Conservation (phyloP, 2,113 vertebrate genomes). For the Phoenicopterus ruber region DNA sequence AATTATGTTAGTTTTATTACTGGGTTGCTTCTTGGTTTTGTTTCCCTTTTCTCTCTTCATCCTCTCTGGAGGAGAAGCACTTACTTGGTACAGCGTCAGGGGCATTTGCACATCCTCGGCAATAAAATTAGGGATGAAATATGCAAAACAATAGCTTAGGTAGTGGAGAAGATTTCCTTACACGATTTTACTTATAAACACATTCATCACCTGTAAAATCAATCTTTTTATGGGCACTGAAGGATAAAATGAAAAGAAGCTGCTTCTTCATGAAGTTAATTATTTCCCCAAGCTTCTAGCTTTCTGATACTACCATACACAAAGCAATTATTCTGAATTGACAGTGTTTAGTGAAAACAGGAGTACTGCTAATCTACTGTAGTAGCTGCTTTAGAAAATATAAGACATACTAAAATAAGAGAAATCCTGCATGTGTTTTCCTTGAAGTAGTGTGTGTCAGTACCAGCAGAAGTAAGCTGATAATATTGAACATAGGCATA, state of each 20-base stretch:
- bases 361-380: background rate
- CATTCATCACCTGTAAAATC: background rate
- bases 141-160: background rate
- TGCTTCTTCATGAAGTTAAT: background rate
- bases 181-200: background rate
- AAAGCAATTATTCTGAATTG: conserved; percentile 4
- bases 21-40: background rate
- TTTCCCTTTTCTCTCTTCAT: background rate
- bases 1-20: background rate
- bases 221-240: conserved; percentile 8
- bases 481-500: background rate
- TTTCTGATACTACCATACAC: background rate
- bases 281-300: background rate
- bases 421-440: background rate
- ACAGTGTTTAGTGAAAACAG: background rate
- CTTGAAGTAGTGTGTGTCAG: background rate
- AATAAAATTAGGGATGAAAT: conserved; percentile 3
- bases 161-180: background rate
- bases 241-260: conserved; percentile 38
- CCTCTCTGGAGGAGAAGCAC: background rate
- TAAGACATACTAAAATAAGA: background rate
- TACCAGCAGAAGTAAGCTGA: background rate
- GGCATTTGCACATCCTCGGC: background rate
- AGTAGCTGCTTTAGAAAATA: background rate
- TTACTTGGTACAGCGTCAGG: background rate